Percentiles rank a stretch among this genome's conserved stretches.
Evolutionary conservation across 2,888 invertebrate genomes (phyloP).

Genomic region (Siphlonurus alternatus): DNA sequence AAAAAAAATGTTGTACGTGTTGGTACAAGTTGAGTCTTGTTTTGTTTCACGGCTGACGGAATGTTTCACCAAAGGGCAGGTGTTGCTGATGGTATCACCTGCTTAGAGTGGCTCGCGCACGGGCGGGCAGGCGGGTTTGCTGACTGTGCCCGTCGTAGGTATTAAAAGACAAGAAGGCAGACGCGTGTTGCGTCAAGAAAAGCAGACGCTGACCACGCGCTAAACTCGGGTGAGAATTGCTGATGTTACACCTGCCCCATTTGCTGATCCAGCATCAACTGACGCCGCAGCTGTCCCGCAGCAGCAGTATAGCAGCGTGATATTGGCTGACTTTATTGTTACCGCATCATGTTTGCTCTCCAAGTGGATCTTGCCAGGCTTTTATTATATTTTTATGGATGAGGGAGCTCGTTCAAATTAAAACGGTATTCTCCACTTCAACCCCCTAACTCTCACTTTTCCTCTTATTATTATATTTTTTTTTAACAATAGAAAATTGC

Average conservation of each 20-base stretch:
- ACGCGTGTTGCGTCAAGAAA: too few relatives aligned
- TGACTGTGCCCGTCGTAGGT: too few relatives aligned
- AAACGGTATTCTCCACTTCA: not conserved
- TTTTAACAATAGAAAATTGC: not conserved
- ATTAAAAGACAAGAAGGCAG: too few relatives aligned
- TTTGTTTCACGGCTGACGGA: not conserved
- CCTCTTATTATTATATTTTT: not conserved
- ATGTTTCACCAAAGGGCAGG: not conserved
- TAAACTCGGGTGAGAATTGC: too few relatives aligned
- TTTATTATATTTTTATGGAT: too few relatives aligned
- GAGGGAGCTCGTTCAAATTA: not conserved
- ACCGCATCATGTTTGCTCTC: not conserved
- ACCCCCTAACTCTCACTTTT: not conserved
- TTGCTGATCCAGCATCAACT: too few relatives aligned
- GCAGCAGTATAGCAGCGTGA: not conserved
- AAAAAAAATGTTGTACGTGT: slow-evolving; percentile 3
- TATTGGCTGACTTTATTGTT: not conserved
- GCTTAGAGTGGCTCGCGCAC: not conserved
- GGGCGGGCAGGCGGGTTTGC: too few relatives aligned
- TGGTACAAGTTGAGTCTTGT: not conserved
- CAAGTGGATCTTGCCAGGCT: too few relatives aligned
- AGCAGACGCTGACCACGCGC: too few relatives aligned
- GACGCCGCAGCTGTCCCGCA: too few relatives aligned
- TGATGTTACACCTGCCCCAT: too few relatives aligned
- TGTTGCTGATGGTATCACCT: not conserved